These are phyloP conservation scores for Isurus oxyrinchus DNA, from an alignment of 2,113 vertebrate genomes.

Conservation along the genomic window DNA sequence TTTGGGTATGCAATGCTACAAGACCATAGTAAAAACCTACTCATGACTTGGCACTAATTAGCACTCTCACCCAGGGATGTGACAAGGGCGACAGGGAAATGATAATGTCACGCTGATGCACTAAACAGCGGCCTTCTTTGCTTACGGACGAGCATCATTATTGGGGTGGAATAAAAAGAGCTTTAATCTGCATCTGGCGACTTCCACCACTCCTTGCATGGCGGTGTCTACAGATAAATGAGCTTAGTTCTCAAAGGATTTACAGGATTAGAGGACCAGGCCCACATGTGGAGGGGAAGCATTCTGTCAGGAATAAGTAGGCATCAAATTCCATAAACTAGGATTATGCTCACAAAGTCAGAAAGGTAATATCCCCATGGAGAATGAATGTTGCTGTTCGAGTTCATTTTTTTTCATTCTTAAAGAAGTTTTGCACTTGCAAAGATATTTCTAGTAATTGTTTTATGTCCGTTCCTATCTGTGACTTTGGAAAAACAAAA, in stretches of 20 bases:
- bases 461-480: neutral
- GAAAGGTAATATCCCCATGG: neutral
- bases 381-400: neutral
- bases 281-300: neutral
- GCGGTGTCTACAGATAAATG: neutral
- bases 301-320: neutral
- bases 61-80: neutral
- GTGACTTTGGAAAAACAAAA: neutral
- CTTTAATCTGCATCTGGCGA: neutral
- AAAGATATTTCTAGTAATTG: neutral
- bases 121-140: neutral
- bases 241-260: neutral
- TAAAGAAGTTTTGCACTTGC: neutral
- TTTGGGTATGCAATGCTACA: neutral
- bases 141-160: neutral
- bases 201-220: neutral
- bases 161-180: slow-evolving; percentile 13
- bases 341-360: neutral
- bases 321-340: neutral
- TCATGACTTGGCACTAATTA: neutral
- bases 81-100: neutral
- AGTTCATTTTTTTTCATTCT: neutral
- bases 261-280: neutral
- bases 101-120: slow-evolving; percentile 4
- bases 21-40: neutral